phyloP scores from a whole-genome alignment of 1,140 invertebrate genomes.

The Leptinotarsa undecemlineata region DNA sequence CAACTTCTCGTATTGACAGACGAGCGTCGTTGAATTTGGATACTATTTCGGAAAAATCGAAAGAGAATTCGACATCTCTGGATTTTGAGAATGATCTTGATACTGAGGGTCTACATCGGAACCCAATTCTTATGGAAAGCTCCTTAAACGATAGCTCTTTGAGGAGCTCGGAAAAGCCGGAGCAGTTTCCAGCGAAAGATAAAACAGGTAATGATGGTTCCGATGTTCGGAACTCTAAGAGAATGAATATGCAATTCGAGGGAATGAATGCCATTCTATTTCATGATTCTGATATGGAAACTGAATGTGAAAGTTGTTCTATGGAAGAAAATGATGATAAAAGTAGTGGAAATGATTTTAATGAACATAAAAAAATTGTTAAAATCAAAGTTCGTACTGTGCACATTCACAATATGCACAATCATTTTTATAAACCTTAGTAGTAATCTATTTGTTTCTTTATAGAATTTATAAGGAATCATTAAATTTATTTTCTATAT shows the following conservation, averaged over 20 bases:
- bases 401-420: conserved; percentile 26
- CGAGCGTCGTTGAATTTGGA: neutral
- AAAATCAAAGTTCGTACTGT: conserved; percentile 27
- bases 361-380: conserved; percentile 18
- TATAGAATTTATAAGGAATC: no score
- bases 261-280: neutral
- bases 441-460: no score
- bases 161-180: neutral
- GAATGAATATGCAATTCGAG: neutral
- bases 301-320: neutral
- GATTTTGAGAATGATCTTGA: no score
- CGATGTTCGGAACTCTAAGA: neutral
- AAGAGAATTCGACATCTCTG: neutral
- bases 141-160: neutral
- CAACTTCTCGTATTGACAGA: neutral
- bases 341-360: neutral
- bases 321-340: neutral
- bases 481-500: no score
- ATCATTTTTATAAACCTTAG: conserved; percentile 27
- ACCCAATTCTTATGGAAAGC: no score
- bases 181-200: neutral
- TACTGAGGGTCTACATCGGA: neutral
- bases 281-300: neutral
- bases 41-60: conserved; percentile 22
- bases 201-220: no score